Percentiles rank a stretch among this genome's conserved stretches.
Conservation (phyloP, 2,888 invertebrate genomes). For the Taenaris catops region DNA sequence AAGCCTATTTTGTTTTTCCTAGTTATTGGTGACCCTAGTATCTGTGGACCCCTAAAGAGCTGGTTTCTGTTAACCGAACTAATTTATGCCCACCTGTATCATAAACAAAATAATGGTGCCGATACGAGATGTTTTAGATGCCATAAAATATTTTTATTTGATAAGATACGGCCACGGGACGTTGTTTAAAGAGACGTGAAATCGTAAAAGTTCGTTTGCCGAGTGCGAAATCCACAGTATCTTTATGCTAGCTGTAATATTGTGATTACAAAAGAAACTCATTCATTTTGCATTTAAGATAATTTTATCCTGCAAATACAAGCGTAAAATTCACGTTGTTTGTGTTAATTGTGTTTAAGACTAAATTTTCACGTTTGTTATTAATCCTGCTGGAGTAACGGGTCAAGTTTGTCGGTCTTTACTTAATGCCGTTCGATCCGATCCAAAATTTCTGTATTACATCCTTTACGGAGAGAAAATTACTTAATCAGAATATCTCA, state of each 20-base stretch:
- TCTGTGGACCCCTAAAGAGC: conserved; percentile 68
- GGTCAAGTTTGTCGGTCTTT: too few species aligned
- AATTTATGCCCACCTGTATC: conserved; percentile 70
- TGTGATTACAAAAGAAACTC: conserved; percentile 18
- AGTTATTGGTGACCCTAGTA: conserved; percentile 14
- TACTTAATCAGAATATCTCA: too few species aligned
- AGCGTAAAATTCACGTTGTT: conserved; percentile 6
- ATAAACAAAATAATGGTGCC: conserved; percentile 63
- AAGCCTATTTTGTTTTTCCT: too few species aligned
- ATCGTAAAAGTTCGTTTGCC: conserved; percentile 42
- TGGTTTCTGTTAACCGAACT: conserved; percentile 66
- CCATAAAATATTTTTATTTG: conserved; percentile 47
- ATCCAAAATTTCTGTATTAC: too few species aligned
- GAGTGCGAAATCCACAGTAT: conserved; percentile 37
- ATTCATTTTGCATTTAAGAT: conserved; percentile 6
- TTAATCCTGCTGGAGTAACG: too few species aligned
- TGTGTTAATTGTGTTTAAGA: too few species aligned
- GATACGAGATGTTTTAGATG: conserved; percentile 46
- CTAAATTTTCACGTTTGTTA: too few species aligned
- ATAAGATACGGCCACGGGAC: conserved; percentile 30
- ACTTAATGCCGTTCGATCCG: too few species aligned
- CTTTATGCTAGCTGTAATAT: conserved; percentile 36
- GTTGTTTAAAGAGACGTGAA: conserved; percentile 45
- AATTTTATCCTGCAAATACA: conserved; percentile 8
- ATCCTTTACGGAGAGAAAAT: too few species aligned